Percentiles rank a stretch among this genome's conserved stretches.
Conservation (phyloP, 2,797 vertebrate genomes). For the Diplodus puntazzo region DNA sequence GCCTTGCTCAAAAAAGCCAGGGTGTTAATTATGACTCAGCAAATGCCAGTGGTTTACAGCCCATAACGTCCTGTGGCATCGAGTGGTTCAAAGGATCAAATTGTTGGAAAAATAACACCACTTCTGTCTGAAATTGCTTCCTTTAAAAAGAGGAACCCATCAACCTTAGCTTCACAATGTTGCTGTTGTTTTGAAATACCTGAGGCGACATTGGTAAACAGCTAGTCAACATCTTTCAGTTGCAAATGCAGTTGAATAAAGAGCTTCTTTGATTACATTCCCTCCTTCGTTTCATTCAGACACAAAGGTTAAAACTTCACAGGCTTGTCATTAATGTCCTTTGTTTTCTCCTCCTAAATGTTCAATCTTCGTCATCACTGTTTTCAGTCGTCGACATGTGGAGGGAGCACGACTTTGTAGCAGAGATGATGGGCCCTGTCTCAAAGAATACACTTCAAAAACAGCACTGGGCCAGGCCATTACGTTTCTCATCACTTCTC, state of each 20-base stretch:
- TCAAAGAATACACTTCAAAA: slow-evolving; percentile 31
- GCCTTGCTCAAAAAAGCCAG: neutral
- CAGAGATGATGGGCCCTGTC: slow-evolving; percentile 34
- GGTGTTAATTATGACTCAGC: slow-evolving; percentile 51
- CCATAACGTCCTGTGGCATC: slow-evolving; percentile 26
- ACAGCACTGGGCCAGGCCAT: slow-evolving; percentile 3
- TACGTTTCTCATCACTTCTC: slow-evolving; percentile 48
- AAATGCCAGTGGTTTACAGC: slow-evolving; percentile 42
- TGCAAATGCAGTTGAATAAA: slow-evolving; percentile 11
- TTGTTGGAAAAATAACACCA: slow-evolving; percentile 17
- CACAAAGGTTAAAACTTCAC: slow-evolving; percentile 27
- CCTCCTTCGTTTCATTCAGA: slow-evolving; percentile 31
- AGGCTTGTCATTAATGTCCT: slow-evolving; percentile 37
- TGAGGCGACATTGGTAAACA: slow-evolving; percentile 16
- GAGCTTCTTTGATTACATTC: slow-evolving; percentile 28
- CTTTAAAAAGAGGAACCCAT: too few species aligned
- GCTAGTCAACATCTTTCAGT: slow-evolving; percentile 28
- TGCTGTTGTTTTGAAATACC: slow-evolving; percentile 28
- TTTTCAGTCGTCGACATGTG: slow-evolving; percentile 31
- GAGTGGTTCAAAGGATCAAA: slow-evolving; percentile 49
- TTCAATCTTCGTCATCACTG: slow-evolving; percentile 31
- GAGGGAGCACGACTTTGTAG: slow-evolving; percentile 24
- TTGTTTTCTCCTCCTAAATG: slow-evolving; percentile 16
- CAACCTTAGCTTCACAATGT: neutral
- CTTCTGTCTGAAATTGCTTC: neutral